Evolutionary conservation across 2,797 vertebrate species (phyloP).

Genomic region (Perodicticus potto): DNA sequence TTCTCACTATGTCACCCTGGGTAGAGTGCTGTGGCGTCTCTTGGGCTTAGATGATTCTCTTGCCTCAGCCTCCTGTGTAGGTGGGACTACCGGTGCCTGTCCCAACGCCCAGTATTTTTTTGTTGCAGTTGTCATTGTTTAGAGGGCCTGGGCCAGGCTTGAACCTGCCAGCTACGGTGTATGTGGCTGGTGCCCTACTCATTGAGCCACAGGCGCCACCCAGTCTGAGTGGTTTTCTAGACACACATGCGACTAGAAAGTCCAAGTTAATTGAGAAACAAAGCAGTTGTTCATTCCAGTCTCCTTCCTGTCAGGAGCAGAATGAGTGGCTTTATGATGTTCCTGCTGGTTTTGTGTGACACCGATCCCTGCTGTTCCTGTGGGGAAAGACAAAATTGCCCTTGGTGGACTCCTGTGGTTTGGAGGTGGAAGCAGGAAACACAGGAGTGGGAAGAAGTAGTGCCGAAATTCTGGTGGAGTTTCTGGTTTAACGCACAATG

Average conservation of each 20-base stretch:
- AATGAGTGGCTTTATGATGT: neutral
- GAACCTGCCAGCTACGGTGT: no score
- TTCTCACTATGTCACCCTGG: no score
- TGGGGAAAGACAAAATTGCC: no score
- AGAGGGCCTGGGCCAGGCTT: no score
- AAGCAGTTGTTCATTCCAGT: neutral
- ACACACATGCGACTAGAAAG: neutral
- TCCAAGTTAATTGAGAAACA: neutral
- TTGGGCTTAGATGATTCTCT: no score
- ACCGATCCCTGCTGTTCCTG: neutral
- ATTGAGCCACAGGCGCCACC: no score
- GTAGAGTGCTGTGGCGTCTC: no score
- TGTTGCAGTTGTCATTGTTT: no score
- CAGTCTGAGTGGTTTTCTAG: neutral
- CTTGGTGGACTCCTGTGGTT: rapidly evolving
- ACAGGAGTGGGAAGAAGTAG: neutral
- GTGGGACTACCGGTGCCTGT: no score
- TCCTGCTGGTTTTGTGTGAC: neutral
- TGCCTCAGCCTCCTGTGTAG: no score
- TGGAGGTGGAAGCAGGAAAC: neutral
- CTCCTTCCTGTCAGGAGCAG: neutral
- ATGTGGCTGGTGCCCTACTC: no score
- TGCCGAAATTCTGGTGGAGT: rapidly evolving
- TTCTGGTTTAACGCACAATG: rapidly evolving
- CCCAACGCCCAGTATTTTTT: no score